Base-by-base conservation (phyloP, 1,140 invertebrate genomes). In the Pantala flavescens region DNA sequence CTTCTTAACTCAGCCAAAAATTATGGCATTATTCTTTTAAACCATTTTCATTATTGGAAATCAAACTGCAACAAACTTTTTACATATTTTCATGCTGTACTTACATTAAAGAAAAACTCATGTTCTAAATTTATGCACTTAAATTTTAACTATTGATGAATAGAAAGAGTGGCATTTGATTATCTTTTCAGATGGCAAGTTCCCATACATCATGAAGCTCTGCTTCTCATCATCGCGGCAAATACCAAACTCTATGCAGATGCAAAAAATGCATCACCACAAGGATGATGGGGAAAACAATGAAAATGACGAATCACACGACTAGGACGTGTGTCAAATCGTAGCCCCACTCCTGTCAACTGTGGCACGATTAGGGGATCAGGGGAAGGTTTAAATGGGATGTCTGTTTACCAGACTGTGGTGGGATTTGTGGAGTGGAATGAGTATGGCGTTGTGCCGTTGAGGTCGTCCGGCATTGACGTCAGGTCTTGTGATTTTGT, bases 131-230 rank as follows among this genome's bases (percentile, higher is more conserved):
- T n/a, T n/a, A n/a, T n/a, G n/a, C n/a, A n/a, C n/a, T n/a, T n/a
- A n/a, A n/a, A n/a, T n/a, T n/a, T n/a, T n/a, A n/a, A n/a, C n/a
- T n/a, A n/a, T n/a, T n/a, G n/a, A n/a, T n/a, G 28, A 9, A 36
- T 9, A 5, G 2, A 9, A 36, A 36, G 28, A 36, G 2, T 36
- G 28, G 28, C 28, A 5, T 36, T 36, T 36, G 28, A 2, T 36
- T 74, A 77, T 81, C 78, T 74, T 86, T 87, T 19, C 86, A 96
- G 95, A 91, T 82, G 94, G 94, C 75, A 97, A 97, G 84, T 96
- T 95, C 84, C 96, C 96, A 75, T 98, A 96, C 86, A 93, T 97
- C 79, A 94, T 98, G 91, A 98, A 98, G 85, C 86, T 98, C 75
- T 96, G 94, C 82, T 97, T 97, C 86, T 96, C 94, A 23, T 93